A percentile compares a stretch with the other conserved stretches of the same genome.
phyloP scores from a whole-genome alignment of 2,797 vertebrate species.

The Malacoctenus gilli region DNA sequence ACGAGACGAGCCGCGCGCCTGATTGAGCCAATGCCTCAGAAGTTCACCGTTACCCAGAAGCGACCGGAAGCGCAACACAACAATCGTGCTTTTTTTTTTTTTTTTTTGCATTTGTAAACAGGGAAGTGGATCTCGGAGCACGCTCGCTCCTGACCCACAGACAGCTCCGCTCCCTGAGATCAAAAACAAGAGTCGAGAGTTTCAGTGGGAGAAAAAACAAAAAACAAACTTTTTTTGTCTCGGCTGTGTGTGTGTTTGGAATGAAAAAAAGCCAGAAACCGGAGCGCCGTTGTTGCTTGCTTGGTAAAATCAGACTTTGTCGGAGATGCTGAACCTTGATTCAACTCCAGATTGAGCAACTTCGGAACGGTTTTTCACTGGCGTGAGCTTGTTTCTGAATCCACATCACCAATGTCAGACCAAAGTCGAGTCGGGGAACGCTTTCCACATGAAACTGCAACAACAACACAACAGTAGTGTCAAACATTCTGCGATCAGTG shows the following conservation, averaged over 20 bases:
- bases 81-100: constrained; percentile 11
- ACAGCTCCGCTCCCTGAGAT: background rate
- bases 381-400: too few species aligned
- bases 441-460: too few species aligned
- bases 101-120: constrained; percentile 10
- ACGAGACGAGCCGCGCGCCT: background rate
- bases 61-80: constrained; percentile 7
- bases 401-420: too few species aligned
- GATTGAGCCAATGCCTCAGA: background rate
- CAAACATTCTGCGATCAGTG: too few species aligned
- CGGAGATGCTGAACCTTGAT: too few species aligned
- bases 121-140: constrained; percentile 5
- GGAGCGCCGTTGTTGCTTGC: background rate
- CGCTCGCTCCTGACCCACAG: background rate
- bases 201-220: too few species aligned
- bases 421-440: too few species aligned
- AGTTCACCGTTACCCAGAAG: constrained; percentile 1
- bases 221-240: constrained; percentile 7
- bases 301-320: too few species aligned
- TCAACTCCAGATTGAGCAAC: too few species aligned
- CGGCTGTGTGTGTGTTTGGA: background rate
- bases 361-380: too few species aligned
- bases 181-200: constrained; percentile 3
- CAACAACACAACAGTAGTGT: too few species aligned
- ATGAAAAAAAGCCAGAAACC: constrained; percentile 4